phyloP scores from a whole-genome alignment of 2,888 invertebrate genomes.

The Notodonta ziczac region DNA sequence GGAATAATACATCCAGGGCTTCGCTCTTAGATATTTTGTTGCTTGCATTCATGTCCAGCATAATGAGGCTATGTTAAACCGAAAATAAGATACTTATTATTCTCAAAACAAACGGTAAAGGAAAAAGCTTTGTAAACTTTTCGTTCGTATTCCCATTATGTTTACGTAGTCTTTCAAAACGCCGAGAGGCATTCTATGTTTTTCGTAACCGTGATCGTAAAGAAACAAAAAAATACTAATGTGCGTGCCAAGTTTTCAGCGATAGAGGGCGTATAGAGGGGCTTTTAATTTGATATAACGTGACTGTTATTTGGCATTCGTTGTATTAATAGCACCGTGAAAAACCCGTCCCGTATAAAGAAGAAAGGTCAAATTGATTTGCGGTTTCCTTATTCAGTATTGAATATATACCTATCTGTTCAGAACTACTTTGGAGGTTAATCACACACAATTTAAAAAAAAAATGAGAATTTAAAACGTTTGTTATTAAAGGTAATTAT shows the following conservation, averaged over 20 bases:
- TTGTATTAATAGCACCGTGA: background rate
- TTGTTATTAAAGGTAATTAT: too few species aligned
- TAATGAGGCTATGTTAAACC: slow-evolving; percentile 30
- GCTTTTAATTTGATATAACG: slow-evolving; percentile 14
- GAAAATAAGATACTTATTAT: slow-evolving; percentile 16
- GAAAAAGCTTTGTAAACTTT: slow-evolving; percentile 31
- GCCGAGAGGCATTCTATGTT: slow-evolving; percentile 6
- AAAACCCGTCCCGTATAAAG: background rate
- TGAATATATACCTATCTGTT: too few species aligned
- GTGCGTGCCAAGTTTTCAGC: slow-evolving; percentile 20
- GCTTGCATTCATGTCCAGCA: slow-evolving; percentile 33
- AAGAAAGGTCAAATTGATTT: background rate
- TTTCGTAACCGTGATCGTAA: slow-evolving; percentile 11
- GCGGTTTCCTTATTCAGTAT: too few species aligned
- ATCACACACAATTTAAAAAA: too few species aligned
- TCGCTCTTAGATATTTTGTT: slow-evolving; percentile 12
- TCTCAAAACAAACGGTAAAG: slow-evolving; percentile 16
- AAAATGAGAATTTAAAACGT: too few species aligned
- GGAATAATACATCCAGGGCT: background rate
- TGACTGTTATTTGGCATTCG: slow-evolving; percentile 3
- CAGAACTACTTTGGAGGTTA: too few species aligned
- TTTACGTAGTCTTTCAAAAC: slow-evolving; percentile 14
- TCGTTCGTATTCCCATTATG: slow-evolving; percentile 9
- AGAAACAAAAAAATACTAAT: slow-evolving; percentile 15
- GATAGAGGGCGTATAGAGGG: slow-evolving; percentile 13